Evolutionary conservation across 2,888 invertebrate genomes (phyloP), one percentile per base, ranked within the genome.

Genomic region (Geophilus truncorum): DNA sequence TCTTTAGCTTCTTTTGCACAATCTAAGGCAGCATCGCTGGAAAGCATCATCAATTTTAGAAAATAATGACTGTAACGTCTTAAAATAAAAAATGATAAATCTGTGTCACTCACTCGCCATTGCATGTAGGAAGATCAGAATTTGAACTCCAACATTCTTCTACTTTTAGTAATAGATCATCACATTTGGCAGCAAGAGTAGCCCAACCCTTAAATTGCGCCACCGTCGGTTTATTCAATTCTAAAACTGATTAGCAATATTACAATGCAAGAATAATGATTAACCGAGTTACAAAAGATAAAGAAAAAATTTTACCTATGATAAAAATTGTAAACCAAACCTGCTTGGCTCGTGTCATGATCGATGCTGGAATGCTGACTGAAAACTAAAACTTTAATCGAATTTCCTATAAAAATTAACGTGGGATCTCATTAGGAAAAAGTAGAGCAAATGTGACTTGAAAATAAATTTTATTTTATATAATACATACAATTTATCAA

Each of bases 381-480:
- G 70, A 15, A 70, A 70, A 70, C 23, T 7, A 70, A 25, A 25
- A 70, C 12, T n/a, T 70, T 23, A 70, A 28, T 70, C 28, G n/a
- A 28, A 70, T 70, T 70, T 70, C 70, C 70, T 70, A 70, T 9
- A 70, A 25, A 51, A 70, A 70, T 70, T 25, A 25, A 70, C 70
- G 70, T 70, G 70, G 70, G 70, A 70, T 28, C 28, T 18, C 28
- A 70, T 70, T 70, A 70, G 12, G 28, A 70, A 70, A 70, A 70
- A 70, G 70, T 70, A 70, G 70, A 70, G 70, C 70, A 70, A 70
- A 15, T 70, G 70, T 70, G 70, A 70, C 12, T 70, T 70, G 70
- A 70, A 70, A 23, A 70, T 70, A 70, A 70, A 70, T 70, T n/a
- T 70, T 70, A 70, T 70, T 70, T 70, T 70, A 70, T 28, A 70